Base-by-base conservation (phyloP, 1,140 invertebrate genomes). In the Cyphomyrmex costatus region DNA sequence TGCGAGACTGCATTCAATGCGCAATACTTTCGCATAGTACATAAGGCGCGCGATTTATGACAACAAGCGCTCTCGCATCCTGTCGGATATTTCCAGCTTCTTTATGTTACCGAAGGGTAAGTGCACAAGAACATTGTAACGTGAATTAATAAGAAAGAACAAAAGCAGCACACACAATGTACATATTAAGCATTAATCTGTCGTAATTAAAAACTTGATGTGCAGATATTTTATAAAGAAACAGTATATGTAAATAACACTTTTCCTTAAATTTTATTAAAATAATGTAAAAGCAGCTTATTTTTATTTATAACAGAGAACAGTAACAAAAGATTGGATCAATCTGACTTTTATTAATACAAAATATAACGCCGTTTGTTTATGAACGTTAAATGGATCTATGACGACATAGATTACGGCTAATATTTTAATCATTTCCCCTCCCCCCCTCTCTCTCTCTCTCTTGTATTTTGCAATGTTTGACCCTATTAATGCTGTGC, bases 11-110 rank as follows among this genome's bases (percentile, higher is more conserved):
- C 73, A 65, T 85, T 85, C 73, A 78, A 78, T 85, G 49, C n/a
- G 61, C 82, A 63, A 85, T 83, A 83, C 58, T 78, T 78, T 78
- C 27, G 82, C 71, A 30, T 36, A 66, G 46, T 33, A 49, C 46
- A 85, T 78, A 65, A 78, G 71, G 56, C 80, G 80, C 56, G 27
- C 53, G 80, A 84, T 84, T 84, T 84, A 84, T 84, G 80, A 42
- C 51, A 80, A 80, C 78, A 70, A 70, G 63, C 33, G 49, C 65
- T 58, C 30, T 58, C 30, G 65, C 16, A 58, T 58, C 49, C 65
- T 27, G 49, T 24, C 7, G 30, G 49, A 70, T 80, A 56, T 70
- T 53, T 60, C 33, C 51, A 56, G 51, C 30, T 70, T 58, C 21
- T 58, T 56, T 56, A 42, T 56, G 46, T 49, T 53, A 10, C 21